Evolutionary conservation across 30 jellyfish, hydroid and myxozoan species (phyloP).

Genomic region (Hydra vulgaris): DNA sequence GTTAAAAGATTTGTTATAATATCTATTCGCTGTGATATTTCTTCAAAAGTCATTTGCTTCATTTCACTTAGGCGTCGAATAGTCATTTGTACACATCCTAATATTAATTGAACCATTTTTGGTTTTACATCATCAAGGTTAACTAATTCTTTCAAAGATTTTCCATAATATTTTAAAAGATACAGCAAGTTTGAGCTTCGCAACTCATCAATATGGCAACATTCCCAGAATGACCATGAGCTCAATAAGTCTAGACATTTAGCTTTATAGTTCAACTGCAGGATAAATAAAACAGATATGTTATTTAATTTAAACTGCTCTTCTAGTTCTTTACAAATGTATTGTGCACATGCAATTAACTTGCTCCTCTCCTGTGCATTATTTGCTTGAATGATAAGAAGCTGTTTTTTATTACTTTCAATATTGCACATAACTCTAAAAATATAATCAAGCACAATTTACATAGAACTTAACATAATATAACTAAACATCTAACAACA

Average conservation of each 20-base stretch:
- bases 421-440: not conserved
- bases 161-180: not conserved
- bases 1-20: not conserved
- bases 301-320: not conserved
- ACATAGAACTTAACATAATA: too few relatives aligned
- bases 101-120: not conserved
- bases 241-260: not conserved
- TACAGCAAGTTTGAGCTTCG: not conserved
- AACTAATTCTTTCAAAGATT: not conserved
- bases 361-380: not conserved
- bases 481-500: too few relatives aligned
- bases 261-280: not conserved
- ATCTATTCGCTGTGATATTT: not conserved
- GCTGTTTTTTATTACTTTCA: not conserved
- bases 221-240: not conserved
- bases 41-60: constrained; percentile 6
- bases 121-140: not conserved
- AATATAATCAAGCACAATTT: not conserved
- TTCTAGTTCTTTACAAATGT: not conserved
- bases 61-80: constrained; percentile 6
- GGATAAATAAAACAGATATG: not conserved
- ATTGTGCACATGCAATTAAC: not conserved
- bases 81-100: constrained; percentile 16
- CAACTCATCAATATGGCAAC: not conserved
- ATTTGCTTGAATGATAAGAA: not conserved